Conservation (phyloP, 1,140 invertebrate genomes). For the Hermetia illucens region DNA sequence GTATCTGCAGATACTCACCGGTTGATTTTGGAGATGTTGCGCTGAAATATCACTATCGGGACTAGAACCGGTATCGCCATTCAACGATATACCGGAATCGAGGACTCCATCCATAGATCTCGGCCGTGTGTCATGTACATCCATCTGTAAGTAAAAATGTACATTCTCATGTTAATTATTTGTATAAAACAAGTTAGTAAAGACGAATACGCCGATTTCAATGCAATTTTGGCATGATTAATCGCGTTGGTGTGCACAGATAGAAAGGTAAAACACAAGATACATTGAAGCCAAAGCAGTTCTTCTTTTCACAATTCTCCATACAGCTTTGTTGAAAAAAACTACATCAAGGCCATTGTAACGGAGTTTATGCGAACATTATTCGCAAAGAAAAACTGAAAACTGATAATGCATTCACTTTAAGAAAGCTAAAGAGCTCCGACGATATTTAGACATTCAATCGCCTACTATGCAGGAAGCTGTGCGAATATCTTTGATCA, state of each 20-base stretch:
- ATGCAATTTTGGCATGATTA: background rate
- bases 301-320: no score
- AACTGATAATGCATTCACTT: no score
- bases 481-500: no score
- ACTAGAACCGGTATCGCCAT: slow-evolving; percentile 16
- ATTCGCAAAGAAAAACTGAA: no score
- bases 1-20: slow-evolving; percentile 14
- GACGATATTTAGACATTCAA: no score
- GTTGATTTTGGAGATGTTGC: slow-evolving; percentile 20
- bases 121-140: slow-evolving; percentile 18
- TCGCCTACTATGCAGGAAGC: no score
- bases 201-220: slow-evolving; percentile 5
- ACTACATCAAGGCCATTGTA: no score
- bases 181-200: slow-evolving; percentile 7
- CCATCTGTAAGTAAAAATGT: slow-evolving; percentile 13
- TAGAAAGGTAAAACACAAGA: slow-evolving; percentile 4
- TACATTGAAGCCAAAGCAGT: no score
- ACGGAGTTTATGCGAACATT: no score
- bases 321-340: no score
- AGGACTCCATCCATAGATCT: slow-evolving; percentile 21
- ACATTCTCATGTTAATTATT: background rate
- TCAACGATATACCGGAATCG: slow-evolving; percentile 22
- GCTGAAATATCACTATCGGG: slow-evolving; percentile 11
- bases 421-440: no score
- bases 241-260: slow-evolving; percentile 8